A percentile compares a stretch with the other conserved stretches of the same genome.
Evolutionary conservation across 2,797 vertebrate genomes (phyloP).

Genomic region (Labeo calbasu): DNA sequence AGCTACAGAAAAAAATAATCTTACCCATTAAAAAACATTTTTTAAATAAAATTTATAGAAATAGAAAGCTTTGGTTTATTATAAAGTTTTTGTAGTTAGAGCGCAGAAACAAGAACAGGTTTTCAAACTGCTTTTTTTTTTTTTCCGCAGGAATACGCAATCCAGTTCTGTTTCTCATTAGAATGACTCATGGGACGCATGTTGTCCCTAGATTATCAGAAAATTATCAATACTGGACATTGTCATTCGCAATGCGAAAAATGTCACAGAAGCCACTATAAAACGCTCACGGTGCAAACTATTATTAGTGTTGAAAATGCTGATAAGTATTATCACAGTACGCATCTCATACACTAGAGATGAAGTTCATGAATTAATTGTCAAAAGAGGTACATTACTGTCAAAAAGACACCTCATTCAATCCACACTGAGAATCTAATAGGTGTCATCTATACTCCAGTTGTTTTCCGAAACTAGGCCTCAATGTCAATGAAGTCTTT

Average conservation of each 20-base stretch:
- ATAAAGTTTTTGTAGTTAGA: neutral
- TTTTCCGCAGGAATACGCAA: neutral
- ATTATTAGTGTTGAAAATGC: neutral
- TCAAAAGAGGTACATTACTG: neutral
- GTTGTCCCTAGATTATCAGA: neutral
- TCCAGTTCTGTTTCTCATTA: neutral
- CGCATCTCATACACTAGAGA: neutral
- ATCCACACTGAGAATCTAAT: neutral
- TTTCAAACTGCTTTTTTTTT: constrained; percentile 2
- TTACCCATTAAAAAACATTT: neutral
- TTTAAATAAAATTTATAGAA: neutral
- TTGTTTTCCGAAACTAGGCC: constrained; percentile 1
- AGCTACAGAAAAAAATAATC: neutral
- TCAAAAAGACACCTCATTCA: neutral
- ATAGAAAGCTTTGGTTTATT: neutral
- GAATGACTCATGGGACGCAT: neutral
- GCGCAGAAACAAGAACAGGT: neutral
- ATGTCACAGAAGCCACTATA: constrained; percentile 6
- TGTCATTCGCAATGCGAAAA: neutral
- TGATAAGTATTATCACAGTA: neutral
- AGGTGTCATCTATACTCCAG: neutral
- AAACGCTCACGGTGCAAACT: neutral
- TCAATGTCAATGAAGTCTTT: neutral
- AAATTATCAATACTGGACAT: neutral
- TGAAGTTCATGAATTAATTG: neutral